Evolutionary conservation across 2,888 invertebrate genomes (phyloP).

Genomic region (Adela reaumurella): DNA sequence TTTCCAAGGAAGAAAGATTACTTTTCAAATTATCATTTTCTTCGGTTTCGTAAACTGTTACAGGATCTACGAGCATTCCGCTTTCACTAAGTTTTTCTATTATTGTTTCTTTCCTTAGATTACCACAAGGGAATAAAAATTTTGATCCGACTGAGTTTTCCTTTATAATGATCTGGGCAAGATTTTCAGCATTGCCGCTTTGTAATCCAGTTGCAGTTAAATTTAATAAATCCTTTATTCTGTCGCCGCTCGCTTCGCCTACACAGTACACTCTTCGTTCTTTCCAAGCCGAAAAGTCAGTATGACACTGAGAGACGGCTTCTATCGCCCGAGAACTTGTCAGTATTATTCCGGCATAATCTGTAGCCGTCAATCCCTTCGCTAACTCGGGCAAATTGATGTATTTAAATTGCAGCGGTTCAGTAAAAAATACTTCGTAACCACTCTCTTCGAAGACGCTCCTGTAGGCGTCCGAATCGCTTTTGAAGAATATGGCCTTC

Average conservation of each 20-base stretch:
- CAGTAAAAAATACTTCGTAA: constrained; percentile 33
- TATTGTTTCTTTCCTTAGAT: constrained; percentile 31
- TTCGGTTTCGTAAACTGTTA: constrained; percentile 41
- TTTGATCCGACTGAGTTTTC: constrained; percentile 24
- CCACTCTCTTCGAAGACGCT: constrained; percentile 27
- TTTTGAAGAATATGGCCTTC: constrained; percentile 39
- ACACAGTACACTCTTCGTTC: constrained; percentile 32
- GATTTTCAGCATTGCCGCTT: constrained; percentile 33
- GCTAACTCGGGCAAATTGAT: constrained; percentile 21
- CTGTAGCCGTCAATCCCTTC: constrained; percentile 19
- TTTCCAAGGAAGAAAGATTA: constrained; percentile 14
- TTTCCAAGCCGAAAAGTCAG: constrained; percentile 30
- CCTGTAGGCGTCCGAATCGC: constrained; percentile 37
- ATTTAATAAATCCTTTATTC: constrained; percentile 13
- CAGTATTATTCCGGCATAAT: constrained; percentile 30
- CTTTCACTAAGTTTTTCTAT: constrained; percentile 22
- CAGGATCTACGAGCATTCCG: constrained; percentile 24
- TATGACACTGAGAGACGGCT: constrained; percentile 34
- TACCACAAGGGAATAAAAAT: constrained; percentile 43
- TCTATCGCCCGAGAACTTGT: constrained; percentile 40
- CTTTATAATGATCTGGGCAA: constrained; percentile 26
- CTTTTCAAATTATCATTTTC: constrained; percentile 33
- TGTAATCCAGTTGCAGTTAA: constrained; percentile 21
- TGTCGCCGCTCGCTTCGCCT: constrained; percentile 28
- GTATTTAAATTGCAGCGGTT: constrained; percentile 35